phyloP scores from a whole-genome alignment of 2,888 invertebrate species.

The Limnephilus auricula region DNA sequence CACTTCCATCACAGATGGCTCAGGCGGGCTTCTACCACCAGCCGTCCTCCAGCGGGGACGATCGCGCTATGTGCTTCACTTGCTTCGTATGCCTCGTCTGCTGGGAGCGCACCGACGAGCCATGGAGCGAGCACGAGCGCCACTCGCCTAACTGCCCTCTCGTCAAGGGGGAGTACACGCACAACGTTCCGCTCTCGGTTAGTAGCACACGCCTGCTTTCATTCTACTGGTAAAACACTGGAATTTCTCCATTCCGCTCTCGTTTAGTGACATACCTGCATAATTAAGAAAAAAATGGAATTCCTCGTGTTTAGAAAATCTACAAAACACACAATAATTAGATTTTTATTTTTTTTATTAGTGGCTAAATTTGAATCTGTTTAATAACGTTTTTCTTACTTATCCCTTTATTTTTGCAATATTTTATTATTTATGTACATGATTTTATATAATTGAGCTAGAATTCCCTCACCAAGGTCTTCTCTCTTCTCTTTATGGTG shows the following conservation, averaged over 20 bases:
- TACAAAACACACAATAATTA: neutral
- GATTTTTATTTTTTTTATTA: neutral
- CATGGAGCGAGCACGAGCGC: slow-evolving; percentile 97
- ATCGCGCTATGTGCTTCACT: slow-evolving; percentile 97
- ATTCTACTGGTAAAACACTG: neutral
- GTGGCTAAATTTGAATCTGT: neutral
- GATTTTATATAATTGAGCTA: no score
- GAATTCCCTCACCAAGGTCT: no score
- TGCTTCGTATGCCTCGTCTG: slow-evolving; percentile 96
- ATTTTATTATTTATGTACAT: no score
- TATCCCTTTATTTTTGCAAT: no score
- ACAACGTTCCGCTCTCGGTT: slow-evolving; percentile 93
- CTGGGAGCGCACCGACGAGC: slow-evolving; percentile 98
- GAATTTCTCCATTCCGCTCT: slow-evolving; percentile 72
- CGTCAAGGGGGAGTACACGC: slow-evolving; percentile 95
- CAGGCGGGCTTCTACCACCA: slow-evolving; percentile 98
- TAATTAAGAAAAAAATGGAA: neutral
- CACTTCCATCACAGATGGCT: slow-evolving; percentile 96
- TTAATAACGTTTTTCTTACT: no score
- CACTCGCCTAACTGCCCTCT: slow-evolving; percentile 96
- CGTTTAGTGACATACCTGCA: slow-evolving; percentile 72
- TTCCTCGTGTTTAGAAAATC: neutral
- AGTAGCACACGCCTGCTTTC: slow-evolving; percentile 66
- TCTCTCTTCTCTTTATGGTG: no score
- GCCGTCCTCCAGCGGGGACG: slow-evolving; percentile 92